Base-by-base conservation (phyloP, 2,113 vertebrate genomes). In the Nyctibius bracteatus region DNA sequence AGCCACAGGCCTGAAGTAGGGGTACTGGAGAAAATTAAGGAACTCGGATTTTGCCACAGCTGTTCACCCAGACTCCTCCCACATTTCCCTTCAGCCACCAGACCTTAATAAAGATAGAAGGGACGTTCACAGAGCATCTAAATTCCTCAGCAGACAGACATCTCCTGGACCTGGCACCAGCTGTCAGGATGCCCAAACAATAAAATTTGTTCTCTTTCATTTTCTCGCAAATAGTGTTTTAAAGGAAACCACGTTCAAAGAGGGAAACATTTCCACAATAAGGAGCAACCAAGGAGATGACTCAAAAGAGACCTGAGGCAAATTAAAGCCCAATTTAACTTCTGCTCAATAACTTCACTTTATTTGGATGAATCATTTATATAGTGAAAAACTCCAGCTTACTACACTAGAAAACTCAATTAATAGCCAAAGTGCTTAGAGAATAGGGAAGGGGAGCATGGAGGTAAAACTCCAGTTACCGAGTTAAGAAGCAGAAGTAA, bases 251-350 rank as follows among this genome's bases (percentile, higher is more conserved):
- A 49, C 0, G 0, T 37, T 5, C 33, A 94, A 81, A 95, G 88
- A 84, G 77, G 92, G 83, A 97, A 98, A 95, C 35, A 73, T 35
- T 94, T 88, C 62, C 88, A 80, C 87, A 94, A 82, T 59, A 75
- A 97, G 78, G 16, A 83, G 43, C 77, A 93, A 66, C 33, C 10
- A 52, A 96, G 89, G 88, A 96, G 87, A 94, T 67, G 94, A 90
- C 92, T 96, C 80, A 75, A 92, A 97, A 97, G 93, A 82, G 89
- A 92, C 97, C 97, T 51, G 94, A 92, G 96, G 97, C 97, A 95
- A 97, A 97, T 97, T 97, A 97, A 98, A 98, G 97, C 84, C 97
- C 97, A 97, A 97, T 97, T 97, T 98, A 94, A 96, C 96, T 97
- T 98, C 96, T 97, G 96, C 94, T 97, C 94, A 90, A 96, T 97